Evolutionary conservation across 2,113 vertebrate species (phyloP).

Genomic region (Petrocephalus microphthalmus): DNA sequence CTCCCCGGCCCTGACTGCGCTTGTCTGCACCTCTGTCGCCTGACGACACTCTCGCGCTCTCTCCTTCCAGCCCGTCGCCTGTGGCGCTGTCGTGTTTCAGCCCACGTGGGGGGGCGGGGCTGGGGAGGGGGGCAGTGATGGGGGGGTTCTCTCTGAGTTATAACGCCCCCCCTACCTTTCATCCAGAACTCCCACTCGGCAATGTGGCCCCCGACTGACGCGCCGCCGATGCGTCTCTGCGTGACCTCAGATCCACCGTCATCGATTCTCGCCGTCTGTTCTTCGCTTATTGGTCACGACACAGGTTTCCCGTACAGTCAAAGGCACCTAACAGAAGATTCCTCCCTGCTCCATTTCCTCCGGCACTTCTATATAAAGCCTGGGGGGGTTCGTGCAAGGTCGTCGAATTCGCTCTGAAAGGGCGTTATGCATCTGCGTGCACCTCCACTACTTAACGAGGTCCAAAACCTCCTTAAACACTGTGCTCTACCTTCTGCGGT

Average conservation of each 20-base stretch:
- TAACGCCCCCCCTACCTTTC: background rate
- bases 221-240: background rate
- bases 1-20: background rate
- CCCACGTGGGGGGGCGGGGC: background rate
- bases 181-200: background rate
- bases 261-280: background rate
- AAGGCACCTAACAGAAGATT: background rate
- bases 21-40: background rate
- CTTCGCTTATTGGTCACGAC: background rate
- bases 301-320: background rate
- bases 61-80: background rate
- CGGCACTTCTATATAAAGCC: background rate
- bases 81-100: background rate
- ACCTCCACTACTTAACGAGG: background rate
- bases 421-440: background rate
- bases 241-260: background rate
- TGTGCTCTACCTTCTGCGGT: background rate
- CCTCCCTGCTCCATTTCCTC: background rate
- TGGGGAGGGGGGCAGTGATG: no score
- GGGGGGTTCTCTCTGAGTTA: background rate
- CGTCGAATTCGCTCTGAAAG: background rate
- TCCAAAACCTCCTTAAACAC: background rate
- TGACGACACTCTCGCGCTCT: background rate
- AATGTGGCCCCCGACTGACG: background rate
- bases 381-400: background rate